A percentile compares a stretch with the other conserved stretches of the same genome.
These are phyloP conservation scores for Acrocephalus arundinaceus DNA, from an alignment of 2,113 vertebrate genomes.

Conservation along the genomic window DNA sequence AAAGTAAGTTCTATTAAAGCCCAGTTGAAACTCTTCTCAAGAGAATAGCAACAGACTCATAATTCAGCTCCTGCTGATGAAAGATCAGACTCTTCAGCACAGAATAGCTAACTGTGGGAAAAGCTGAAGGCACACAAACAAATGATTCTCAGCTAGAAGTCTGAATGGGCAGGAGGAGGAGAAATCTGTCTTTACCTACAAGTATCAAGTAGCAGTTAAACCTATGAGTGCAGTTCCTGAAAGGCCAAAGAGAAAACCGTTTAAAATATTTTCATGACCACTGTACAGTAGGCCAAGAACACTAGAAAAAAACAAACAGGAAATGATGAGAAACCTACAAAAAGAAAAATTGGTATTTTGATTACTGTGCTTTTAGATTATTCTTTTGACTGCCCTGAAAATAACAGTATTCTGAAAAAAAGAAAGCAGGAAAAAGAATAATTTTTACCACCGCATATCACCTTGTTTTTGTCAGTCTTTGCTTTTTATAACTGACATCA, in stretches of 20 bases:
- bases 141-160: neutral
- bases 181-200: slow-evolving; percentile 3
- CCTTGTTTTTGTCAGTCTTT: neutral
- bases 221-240: neutral
- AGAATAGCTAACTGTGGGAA: slow-evolving; percentile 27
- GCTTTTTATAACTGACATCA: neutral
- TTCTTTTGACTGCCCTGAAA: neutral
- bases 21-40: neutral
- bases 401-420: neutral
- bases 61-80: slow-evolving; percentile 18
- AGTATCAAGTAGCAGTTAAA: slow-evolving; percentile 4
- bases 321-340: neutral
- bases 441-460: neutral
- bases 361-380: neutral
- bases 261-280: neutral
- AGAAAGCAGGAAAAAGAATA: neutral
- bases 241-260: neutral
- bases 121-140: neutral
- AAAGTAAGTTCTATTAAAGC: neutral
- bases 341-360: neutral
- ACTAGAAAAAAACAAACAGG: neutral
- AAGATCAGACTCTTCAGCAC: neutral
- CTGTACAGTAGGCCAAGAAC: neutral
- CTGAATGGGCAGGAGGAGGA: neutral
- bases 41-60: neutral